phyloP scores from a whole-genome alignment of 2,888 invertebrate species.

The Pycnomerus fuliginosus region DNA sequence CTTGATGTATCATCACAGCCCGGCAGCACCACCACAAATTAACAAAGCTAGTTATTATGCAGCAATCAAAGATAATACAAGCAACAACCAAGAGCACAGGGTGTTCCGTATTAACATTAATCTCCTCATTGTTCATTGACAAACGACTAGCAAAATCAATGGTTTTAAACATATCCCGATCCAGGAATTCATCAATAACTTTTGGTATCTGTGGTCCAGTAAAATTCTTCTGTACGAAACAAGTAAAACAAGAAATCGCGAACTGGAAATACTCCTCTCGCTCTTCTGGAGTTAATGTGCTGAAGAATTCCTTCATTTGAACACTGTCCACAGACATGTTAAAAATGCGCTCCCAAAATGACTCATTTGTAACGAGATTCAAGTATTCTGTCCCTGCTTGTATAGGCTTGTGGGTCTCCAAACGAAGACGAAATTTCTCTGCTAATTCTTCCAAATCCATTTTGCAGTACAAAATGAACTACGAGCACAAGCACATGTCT shows the following conservation, averaged over 20 bases:
- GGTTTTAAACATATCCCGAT: conserved; percentile 52
- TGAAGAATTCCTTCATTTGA: conserved; percentile 27
- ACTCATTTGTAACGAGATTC: background rate
- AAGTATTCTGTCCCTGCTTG: background rate
- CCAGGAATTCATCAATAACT: conserved; percentile 51
- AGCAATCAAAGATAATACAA: conserved; percentile 50
- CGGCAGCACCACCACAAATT: conserved; percentile 75
- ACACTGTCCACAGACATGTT: background rate
- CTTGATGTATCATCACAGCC: conserved; percentile 71
- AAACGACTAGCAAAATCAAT: conserved; percentile 54
- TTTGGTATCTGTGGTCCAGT: conserved; percentile 65
- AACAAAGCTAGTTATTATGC: conserved; percentile 44
- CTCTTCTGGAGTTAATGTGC: conserved; percentile 42
- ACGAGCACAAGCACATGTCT: too few species aligned
- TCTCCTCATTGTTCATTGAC: conserved; percentile 65
- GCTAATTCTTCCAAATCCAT: too few species aligned
- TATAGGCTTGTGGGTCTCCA: background rate
- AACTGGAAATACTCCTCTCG: conserved; percentile 54
- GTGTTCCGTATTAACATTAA: conserved; percentile 63
- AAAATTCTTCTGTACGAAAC: conserved; percentile 82
- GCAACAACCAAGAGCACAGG: conserved; percentile 55
- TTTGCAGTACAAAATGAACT: too few species aligned
- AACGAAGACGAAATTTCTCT: background rate
- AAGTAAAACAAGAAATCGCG: conserved; percentile 66
- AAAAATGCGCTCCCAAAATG: background rate